Evolutionary conservation across 2,888 invertebrate species (phyloP).

Genomic region (Aphelenchoides bicaudatus): DNA sequence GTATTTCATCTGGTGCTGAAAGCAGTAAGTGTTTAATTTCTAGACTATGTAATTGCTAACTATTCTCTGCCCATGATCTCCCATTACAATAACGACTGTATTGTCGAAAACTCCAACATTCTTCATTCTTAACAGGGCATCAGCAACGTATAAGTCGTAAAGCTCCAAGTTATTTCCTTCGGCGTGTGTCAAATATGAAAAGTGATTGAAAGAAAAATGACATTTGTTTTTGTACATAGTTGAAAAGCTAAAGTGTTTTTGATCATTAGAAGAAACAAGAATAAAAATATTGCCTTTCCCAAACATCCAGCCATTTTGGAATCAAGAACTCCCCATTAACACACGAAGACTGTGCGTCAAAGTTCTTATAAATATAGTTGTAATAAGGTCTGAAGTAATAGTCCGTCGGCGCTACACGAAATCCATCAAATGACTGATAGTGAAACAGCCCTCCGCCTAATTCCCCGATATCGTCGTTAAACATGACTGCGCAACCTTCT

Average conservation of each 20-base stretch:
- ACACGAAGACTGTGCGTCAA: slow-evolving; percentile 27
- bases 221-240: slow-evolving; percentile 51
- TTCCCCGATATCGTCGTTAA: slow-evolving; percentile 49
- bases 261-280: neutral
- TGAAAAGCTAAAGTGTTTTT: slow-evolving; percentile 40
- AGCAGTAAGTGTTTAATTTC: too few relatives aligned
- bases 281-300: slow-evolving; percentile 29
- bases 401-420: slow-evolving; percentile 60
- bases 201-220: slow-evolving; percentile 62
- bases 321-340: slow-evolving; percentile 31
- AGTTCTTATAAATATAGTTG: slow-evolving; percentile 26
- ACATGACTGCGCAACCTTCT: slow-evolving; percentile 39
- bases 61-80: slow-evolving; percentile 63
- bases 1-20: slow-evolving; percentile 58
- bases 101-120: slow-evolving; percentile 33
- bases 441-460: slow-evolving; percentile 44
- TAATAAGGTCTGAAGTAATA: slow-evolving; percentile 60
- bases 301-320: slow-evolving; percentile 40
- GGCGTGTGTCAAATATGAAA: slow-evolving; percentile 62
- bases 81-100: slow-evolving; percentile 54
- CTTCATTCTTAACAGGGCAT: slow-evolving; percentile 31
- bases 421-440: slow-evolving; percentile 55
- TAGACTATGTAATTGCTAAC: too few relatives aligned
- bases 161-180: slow-evolving; percentile 56
- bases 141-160: slow-evolving; percentile 25